phyloP scores from a whole-genome alignment of 2,113 vertebrate genomes.

The Muntiacus muntjak region DNA sequence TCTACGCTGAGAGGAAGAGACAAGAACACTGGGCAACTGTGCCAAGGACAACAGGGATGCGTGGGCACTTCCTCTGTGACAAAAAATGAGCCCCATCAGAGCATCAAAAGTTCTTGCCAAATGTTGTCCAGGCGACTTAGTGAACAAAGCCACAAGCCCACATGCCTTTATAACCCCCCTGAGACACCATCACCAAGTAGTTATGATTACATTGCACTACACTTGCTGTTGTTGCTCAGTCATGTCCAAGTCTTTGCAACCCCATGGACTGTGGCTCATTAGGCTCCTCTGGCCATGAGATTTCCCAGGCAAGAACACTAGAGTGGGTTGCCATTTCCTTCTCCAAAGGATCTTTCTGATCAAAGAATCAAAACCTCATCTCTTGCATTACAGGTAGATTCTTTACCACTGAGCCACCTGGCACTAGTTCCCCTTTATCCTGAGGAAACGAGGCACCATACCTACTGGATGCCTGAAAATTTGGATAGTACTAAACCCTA shows the following conservation, averaged over 20 bases:
- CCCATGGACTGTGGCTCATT: not conserved
- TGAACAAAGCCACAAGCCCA: not conserved
- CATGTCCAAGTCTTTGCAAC: not conserved
- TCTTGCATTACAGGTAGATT: not conserved
- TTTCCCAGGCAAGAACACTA: not conserved
- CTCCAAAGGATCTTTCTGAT: not conserved
- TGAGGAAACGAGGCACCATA: not conserved
- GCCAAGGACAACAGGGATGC: not conserved
- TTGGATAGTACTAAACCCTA: not conserved
- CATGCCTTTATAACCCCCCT: not conserved
- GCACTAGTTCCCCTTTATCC: not conserved
- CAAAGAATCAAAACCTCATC: not conserved
- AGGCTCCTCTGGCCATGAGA: not conserved
- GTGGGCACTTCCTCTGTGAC: not conserved
- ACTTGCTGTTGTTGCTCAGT: not conserved
- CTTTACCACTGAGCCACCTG: not conserved
- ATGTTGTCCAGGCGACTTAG: not conserved
- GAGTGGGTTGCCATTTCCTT: not conserved
- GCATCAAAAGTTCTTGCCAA: not conserved
- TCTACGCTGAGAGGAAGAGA: not conserved
- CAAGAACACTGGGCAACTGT: rapidly evolving
- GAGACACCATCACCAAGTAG: not conserved
- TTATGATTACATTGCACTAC: too few species aligned
- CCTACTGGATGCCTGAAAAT: not conserved
- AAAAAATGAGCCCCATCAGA: not conserved